A percentile compares a stretch with the other conserved stretches of the same genome.
These are phyloP conservation scores for Leptinotarsa defecta DNA, from an alignment of 1,140 invertebrate genomes.

Conservation along the genomic window DNA sequence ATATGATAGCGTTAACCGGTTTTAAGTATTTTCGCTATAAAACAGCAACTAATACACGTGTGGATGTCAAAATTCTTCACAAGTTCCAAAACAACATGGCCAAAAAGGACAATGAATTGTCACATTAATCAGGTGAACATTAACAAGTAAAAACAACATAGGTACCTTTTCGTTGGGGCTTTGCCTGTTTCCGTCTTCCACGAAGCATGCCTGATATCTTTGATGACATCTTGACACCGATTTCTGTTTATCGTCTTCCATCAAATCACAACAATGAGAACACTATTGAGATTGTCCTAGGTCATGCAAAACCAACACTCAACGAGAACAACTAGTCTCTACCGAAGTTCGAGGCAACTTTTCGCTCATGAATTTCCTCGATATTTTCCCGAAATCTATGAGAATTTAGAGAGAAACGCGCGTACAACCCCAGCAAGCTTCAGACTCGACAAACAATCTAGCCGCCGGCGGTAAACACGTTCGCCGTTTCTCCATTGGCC, in stretches of 20 bases:
- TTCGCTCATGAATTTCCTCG: background rate
- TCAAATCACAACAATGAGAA: constrained; percentile 43
- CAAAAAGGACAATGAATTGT: no score
- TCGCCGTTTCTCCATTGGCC: constrained; percentile 54
- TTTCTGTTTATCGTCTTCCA: constrained; percentile 41
- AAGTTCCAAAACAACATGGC: no score
- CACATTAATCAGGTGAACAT: no score
- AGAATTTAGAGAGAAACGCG: constrained; percentile 33
- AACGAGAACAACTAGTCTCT: background rate
- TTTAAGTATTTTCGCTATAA: no score
- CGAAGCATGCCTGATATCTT: constrained; percentile 35
- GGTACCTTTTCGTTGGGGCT: constrained; percentile 53
- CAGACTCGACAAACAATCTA: constrained; percentile 45
- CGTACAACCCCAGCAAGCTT: constrained; percentile 46
- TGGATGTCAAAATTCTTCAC: no score
- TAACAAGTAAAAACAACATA: background rate
- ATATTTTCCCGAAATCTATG: background rate
- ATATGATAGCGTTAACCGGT: no score
- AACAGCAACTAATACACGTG: no score
- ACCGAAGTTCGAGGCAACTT: background rate
- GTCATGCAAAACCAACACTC: constrained; percentile 12
- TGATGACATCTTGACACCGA: constrained; percentile 34
- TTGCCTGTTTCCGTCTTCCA: constrained; percentile 54
- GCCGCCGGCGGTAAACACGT: constrained; percentile 52
- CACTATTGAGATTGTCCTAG: constrained; percentile 23